These are phyloP conservation scores for Cabera pusaria DNA, from an alignment of 2,888 invertebrate species.

Conservation along the genomic window DNA sequence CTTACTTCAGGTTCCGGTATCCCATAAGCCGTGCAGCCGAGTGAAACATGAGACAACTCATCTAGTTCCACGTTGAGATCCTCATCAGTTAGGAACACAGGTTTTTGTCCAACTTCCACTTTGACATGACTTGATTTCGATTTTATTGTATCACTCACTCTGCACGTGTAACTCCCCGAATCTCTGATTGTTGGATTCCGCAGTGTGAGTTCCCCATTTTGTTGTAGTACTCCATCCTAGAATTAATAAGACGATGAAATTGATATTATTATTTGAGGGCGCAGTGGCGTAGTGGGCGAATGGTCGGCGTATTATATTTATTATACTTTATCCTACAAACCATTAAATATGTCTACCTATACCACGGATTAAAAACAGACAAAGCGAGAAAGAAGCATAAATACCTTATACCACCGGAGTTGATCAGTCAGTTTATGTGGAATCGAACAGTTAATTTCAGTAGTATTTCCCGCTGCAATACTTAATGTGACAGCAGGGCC, in stretches of 20 bases:
- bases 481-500: conserved; percentile 20
- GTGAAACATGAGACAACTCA: conserved; percentile 20
- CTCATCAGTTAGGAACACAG: conserved; percentile 38
- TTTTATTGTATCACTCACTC: conserved; percentile 40
- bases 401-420: conserved; percentile 59
- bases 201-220: conserved; percentile 35
- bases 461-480: conserved; percentile 34
- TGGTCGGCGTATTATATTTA: too few species aligned
- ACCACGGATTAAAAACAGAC: too few species aligned
- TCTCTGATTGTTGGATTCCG: conserved; percentile 31
- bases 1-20: conserved; percentile 46
- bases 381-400: too few species aligned
- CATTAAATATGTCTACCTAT: too few species aligned
- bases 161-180: conserved; percentile 53
- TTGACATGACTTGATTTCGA: conserved; percentile 35
- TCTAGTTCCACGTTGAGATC: conserved; percentile 36
- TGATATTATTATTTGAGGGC: too few species aligned
- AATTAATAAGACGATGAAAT: too few species aligned
- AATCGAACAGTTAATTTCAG: conserved; percentile 40
- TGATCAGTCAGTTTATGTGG: conserved; percentile 37
- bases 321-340: too few species aligned
- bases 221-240: conserved; percentile 39
- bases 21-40: conserved; percentile 47
- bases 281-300: too few species aligned
- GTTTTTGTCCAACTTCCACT: conserved; percentile 47